These are phyloP conservation scores for Barypeithes pellucidus DNA, from an alignment of 2,888 invertebrate species.

Conservation along the genomic window DNA sequence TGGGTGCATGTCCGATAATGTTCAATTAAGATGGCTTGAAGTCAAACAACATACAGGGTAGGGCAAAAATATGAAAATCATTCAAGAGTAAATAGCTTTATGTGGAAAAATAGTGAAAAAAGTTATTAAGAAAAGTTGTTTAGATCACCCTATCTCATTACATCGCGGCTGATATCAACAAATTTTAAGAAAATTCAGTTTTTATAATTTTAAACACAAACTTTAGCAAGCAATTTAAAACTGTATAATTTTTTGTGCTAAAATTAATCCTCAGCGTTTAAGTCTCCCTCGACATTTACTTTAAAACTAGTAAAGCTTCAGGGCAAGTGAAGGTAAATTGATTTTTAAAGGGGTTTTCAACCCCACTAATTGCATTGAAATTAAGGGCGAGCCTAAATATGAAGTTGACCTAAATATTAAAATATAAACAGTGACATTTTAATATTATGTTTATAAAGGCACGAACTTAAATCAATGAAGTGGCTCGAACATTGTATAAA, in stretches of 20 bases:
- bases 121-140: too few relatives aligned
- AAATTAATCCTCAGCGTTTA: constrained; percentile 27
- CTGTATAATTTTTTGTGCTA: background rate
- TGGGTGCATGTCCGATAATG: too few relatives aligned
- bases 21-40: too few relatives aligned
- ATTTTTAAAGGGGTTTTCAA: constrained; percentile 40
- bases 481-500: background rate
- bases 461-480: background rate
- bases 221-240: constrained; percentile 14
- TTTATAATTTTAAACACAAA: background rate
- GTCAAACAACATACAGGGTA: too few relatives aligned
- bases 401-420: constrained; percentile 37
- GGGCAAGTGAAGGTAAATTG: constrained; percentile 50
- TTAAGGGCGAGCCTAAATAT: constrained; percentile 22
- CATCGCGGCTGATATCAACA: too few relatives aligned
- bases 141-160: too few relatives aligned
- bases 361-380: constrained; percentile 46
- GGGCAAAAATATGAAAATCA: too few relatives aligned
- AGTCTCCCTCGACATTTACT: constrained; percentile 34
- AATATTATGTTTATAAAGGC: constrained; percentile 1
- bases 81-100: too few relatives aligned
- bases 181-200: background rate
- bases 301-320: constrained; percentile 42
- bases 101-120: too few relatives aligned
- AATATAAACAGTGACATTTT: constrained; percentile 23